Evolutionary conservation across 2,113 vertebrate genomes (phyloP), one percentile per base, ranked within the genome.

Genomic region (Bucco capensis): DNA sequence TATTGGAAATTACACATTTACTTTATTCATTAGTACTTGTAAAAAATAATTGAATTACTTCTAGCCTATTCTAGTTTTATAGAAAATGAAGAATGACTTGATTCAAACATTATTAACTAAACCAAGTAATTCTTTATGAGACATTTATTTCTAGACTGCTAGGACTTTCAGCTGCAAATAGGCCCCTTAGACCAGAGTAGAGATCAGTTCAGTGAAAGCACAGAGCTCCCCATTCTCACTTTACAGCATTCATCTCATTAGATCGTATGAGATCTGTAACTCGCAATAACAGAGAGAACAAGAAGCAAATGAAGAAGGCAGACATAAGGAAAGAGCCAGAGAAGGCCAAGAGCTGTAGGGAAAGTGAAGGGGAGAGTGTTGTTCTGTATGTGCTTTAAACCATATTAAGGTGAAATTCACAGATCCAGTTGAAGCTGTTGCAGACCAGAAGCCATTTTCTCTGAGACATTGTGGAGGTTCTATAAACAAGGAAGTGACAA

Each of bases 161-260:
- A 91, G 76, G 69, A 79, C 73, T 93, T 81, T 80, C 85, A 74
- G 86, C 69, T 83, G 80, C 76, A 91, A 91, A 94, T 74, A 92
- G 86, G 19, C 31, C 78, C 54, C 28, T 81, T 65, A 86, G 35
- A 91, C 49, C 17, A 69, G 25, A 27, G 24, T 62, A 28, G 72
- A 92, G 60, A 81, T 67, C 57, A 64, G 38, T 79, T 84, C 53
- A 58, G 35, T 77, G 75, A 84, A 90, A 91, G n/a, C 37, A 79
- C 9, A 42, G 62, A 38, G 54, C 35, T 81, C 58, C 80, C 54
- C 53, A 38, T 89, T 96, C 86, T 90, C 37, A 54, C 49, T 92
- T 90, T 53, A 75, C 64, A 91, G 42, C 92, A 94, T 95, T 95
- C 92, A 96, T 98, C 92, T 98, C 92, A 97, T 97, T 97, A 96